Percentiles rank a stretch among this genome's conserved stretches.
phyloP scores from a whole-genome alignment of 2,797 vertebrate genomes.

The Neosilurus hyrtlii region DNA sequence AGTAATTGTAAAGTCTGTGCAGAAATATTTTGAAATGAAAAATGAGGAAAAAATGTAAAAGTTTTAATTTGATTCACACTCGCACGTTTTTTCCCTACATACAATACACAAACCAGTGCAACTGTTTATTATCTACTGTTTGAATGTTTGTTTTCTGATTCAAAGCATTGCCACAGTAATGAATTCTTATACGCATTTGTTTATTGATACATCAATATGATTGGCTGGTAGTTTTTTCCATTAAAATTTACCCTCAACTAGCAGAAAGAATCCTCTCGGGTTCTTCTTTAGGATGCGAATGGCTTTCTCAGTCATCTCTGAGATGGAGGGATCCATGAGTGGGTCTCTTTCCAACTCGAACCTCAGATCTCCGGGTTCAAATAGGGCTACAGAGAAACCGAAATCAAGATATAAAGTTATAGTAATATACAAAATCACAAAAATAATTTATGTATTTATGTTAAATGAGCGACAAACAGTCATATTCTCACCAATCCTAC shows the following conservation, averaged over 20 bases:
- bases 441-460: not conserved
- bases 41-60: too few relatives aligned
- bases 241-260: conserved; percentile 72
- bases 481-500: not conserved
- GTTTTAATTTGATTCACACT: too few relatives aligned
- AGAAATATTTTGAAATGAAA: too few relatives aligned
- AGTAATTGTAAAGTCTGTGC: too few relatives aligned
- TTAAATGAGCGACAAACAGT: not conserved
- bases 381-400: conserved; percentile 65
- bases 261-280: conserved; percentile 75
- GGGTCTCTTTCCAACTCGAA: conserved; percentile 71
- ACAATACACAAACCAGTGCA: too few relatives aligned
- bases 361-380: conserved; percentile 74
- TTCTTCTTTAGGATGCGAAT: conserved; percentile 76
- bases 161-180: not conserved
- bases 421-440: not conserved
- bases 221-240: not conserved
- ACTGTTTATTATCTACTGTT: too few relatives aligned
- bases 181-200: not conserved
- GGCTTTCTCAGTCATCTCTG: conserved; percentile 74
- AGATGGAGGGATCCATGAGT: conserved; percentile 71
- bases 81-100: too few relatives aligned
- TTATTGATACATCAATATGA: not conserved
- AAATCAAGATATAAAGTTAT: not conserved
- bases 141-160: not conserved